Conservation (phyloP, 2,113 vertebrate genomes). For the Himantopus leucocephalus region DNA sequence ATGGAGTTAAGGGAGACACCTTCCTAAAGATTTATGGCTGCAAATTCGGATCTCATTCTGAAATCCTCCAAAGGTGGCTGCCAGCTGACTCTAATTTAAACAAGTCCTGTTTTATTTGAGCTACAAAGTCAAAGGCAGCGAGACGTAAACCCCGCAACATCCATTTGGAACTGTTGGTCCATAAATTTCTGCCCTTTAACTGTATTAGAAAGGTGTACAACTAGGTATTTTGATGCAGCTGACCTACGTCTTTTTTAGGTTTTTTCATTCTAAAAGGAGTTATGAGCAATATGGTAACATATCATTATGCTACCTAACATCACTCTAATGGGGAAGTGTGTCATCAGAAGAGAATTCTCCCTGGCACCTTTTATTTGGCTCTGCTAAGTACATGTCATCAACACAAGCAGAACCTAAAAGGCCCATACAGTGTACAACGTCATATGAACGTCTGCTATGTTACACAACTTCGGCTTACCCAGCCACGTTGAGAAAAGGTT, state of each 20-base stretch:
- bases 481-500: not conserved
- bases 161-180: not conserved
- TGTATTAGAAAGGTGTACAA: not conserved
- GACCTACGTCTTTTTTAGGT: not conserved
- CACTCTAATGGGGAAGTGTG: not conserved
- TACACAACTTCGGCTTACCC: not conserved
- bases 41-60: not conserved
- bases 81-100: not conserved
- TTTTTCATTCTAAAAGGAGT: not conserved
- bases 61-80: not conserved
- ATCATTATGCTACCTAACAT: not conserved
- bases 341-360: not conserved
- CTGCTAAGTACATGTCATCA: not conserved
- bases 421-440: rapidly evolving
- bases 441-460: not conserved
- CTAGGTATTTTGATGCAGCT: not conserved
- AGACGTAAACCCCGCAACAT: not conserved
- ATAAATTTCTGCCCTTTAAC: not conserved
- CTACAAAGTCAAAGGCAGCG: not conserved
- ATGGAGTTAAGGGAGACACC: not conserved
- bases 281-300: not conserved
- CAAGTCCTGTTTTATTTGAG: not conserved
- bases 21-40: not conserved
- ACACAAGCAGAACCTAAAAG: not conserved
- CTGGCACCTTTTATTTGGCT: not conserved